These are phyloP conservation scores for Heliothis peltigera DNA, from an alignment of 2,888 invertebrate species.

Conservation along the genomic window DNA sequence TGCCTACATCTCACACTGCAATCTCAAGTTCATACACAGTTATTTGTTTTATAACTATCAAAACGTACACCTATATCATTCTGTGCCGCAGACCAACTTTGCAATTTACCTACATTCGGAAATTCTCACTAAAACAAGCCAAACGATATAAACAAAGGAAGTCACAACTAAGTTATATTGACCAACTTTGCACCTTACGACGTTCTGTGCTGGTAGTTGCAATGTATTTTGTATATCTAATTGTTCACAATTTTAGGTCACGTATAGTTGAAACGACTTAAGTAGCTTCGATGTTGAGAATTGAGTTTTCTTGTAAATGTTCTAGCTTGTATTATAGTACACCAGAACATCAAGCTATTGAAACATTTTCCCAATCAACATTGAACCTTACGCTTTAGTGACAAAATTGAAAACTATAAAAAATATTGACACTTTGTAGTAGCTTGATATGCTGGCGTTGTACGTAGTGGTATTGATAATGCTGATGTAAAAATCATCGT, in stretches of 20 bases:
- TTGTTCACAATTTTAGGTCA: conserved; percentile 57
- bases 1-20: not conserved
- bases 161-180: conserved; percentile 73
- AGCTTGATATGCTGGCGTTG: too few relatives aligned
- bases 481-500: too few relatives aligned
- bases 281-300: conserved; percentile 18
- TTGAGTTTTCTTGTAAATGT: not conserved
- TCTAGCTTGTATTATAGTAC: too few relatives aligned
- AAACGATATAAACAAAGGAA: conserved; percentile 70
- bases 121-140: conserved; percentile 69
- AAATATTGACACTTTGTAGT: too few relatives aligned
- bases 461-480: too few relatives aligned
- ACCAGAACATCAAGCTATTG: too few relatives aligned
- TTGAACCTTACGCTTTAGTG: too few relatives aligned
- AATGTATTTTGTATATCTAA: conserved; percentile 65
- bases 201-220: conserved; percentile 54
- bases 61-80: conserved; percentile 51
- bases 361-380: too few relatives aligned
- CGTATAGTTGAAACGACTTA: conserved; percentile 44
- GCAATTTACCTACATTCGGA: conserved; percentile 65
- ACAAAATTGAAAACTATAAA: too few relatives aligned
- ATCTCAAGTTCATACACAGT: not conserved
- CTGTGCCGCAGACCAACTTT: conserved; percentile 58
- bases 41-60: conserved; percentile 48
- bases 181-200: conserved; percentile 70